These are phyloP conservation scores for Tipula confusa DNA, from an alignment of 2,888 invertebrate genomes.

Conservation along the genomic window DNA sequence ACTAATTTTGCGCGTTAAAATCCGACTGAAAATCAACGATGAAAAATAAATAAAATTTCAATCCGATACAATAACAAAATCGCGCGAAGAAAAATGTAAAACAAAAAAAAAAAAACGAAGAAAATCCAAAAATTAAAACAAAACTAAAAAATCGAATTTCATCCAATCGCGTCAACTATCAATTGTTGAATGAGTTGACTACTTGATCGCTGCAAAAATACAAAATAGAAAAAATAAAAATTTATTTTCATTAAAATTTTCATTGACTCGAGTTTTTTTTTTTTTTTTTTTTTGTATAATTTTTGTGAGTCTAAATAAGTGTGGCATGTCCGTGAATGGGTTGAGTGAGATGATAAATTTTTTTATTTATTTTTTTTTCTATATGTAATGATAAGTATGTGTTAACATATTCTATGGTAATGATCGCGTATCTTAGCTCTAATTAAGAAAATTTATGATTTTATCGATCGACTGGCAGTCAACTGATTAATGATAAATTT, in stretches of 20 bases:
- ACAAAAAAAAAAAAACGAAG: background rate
- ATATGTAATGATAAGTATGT: background rate
- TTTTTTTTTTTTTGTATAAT: background rate
- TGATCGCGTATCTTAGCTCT: background rate
- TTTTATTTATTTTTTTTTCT: too few relatives aligned
- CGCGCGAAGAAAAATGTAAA: background rate
- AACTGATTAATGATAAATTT: background rate
- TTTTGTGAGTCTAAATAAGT: background rate
- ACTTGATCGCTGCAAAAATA: constrained; percentile 8
- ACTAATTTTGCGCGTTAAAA: too few relatives aligned
- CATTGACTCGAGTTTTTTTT: background rate
- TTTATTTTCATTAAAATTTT: background rate
- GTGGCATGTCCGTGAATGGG: background rate
- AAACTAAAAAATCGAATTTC: background rate
- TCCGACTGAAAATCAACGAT: background rate
- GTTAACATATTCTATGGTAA: background rate
- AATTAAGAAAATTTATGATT: too few relatives aligned
- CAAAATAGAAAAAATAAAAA: background rate
- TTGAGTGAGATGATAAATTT: too few relatives aligned
- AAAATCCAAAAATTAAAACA: background rate
- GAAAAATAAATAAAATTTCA: background rate
- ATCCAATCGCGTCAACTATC: background rate
- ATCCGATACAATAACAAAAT: background rate
- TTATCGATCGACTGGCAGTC: background rate
- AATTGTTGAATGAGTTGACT: constrained; percentile 20